A percentile compares a stretch with the other conserved stretches of the same genome.
These are phyloP conservation scores for Apteryx mantelli DNA, from an alignment of 2,113 vertebrate genomes.

Conservation along the genomic window DNA sequence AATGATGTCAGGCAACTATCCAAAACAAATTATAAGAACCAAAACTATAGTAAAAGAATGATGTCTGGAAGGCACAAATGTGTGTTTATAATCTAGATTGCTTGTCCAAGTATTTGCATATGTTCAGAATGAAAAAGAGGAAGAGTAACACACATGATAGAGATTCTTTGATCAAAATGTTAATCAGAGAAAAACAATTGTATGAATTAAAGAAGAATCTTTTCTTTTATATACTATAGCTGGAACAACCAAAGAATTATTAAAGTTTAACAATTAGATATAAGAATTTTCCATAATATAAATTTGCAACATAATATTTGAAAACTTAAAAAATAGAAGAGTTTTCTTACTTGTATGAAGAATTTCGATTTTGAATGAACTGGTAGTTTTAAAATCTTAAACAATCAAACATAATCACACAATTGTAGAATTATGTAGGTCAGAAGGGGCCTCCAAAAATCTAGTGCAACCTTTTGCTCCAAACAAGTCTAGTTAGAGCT, in stretches of 20 bases:
- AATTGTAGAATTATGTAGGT: too few species aligned
- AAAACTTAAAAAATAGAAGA: background rate
- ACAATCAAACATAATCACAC: background rate
- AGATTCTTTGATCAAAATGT: slow-evolving; percentile 10
- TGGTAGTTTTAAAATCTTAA: background rate
- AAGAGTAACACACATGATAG: slow-evolving; percentile 16
- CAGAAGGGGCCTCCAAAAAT: too few species aligned
- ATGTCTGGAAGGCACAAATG: slow-evolving; percentile 20
- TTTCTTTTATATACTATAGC: background rate
- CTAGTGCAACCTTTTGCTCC: too few species aligned
- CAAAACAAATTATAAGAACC: background rate
- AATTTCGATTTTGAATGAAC: background rate
- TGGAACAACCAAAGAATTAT: background rate
- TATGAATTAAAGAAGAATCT: slow-evolving; percentile 30
- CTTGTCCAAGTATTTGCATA: slow-evolving; percentile 12
- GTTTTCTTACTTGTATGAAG: background rate
- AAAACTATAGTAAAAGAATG: slow-evolving; percentile 4
- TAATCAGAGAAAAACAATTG: slow-evolving; percentile 20
- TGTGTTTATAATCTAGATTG: background rate
- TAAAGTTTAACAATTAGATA: background rate
- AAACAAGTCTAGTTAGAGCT: too few species aligned
- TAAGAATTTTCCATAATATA: background rate
- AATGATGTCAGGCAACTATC: background rate
- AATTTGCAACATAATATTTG: background rate
- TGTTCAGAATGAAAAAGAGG: background rate